Conservation (phyloP, 2,888 invertebrate genomes). For the Polyploca ridens region DNA sequence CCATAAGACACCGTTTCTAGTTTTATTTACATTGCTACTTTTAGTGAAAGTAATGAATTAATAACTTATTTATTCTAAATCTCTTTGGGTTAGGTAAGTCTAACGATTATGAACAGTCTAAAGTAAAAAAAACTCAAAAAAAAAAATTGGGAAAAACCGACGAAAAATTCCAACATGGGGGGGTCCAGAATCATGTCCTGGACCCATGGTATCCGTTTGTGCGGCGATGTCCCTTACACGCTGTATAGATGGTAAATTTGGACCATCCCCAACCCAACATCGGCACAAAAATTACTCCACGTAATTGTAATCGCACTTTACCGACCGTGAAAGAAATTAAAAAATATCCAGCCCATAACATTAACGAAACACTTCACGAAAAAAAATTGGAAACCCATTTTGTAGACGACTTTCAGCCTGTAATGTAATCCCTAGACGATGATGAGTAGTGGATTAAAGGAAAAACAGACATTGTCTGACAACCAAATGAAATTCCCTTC, state of each 20-base stretch:
- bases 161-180: too few relatives aligned
- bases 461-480: neutral
- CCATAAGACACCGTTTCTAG: too few relatives aligned
- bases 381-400: conserved; percentile 29
- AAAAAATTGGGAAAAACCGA: too few relatives aligned
- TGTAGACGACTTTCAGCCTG: conserved; percentile 17
- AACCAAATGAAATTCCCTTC: conserved; percentile 25
- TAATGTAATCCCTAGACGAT: conserved; percentile 38
- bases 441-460: conserved; percentile 32
- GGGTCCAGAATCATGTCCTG: too few relatives aligned
- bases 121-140: too few relatives aligned
- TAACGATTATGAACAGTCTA: too few relatives aligned
- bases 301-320: conserved; percentile 17
- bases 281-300: conserved; percentile 16
- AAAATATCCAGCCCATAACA: conserved; percentile 26
- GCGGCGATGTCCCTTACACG: too few relatives aligned
- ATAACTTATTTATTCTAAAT: too few relatives aligned
- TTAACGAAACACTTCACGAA: conserved; percentile 27
- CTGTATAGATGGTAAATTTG: neutral
- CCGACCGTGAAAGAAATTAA: neutral
- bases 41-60: too few relatives aligned
- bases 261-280: neutral
- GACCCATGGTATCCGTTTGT: too few relatives aligned
- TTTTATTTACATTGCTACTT: too few relatives aligned
- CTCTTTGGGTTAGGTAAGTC: too few relatives aligned